Base-by-base conservation (phyloP, 2,797 vertebrate genomes). In the Setipinna tenuifilis region DNA sequence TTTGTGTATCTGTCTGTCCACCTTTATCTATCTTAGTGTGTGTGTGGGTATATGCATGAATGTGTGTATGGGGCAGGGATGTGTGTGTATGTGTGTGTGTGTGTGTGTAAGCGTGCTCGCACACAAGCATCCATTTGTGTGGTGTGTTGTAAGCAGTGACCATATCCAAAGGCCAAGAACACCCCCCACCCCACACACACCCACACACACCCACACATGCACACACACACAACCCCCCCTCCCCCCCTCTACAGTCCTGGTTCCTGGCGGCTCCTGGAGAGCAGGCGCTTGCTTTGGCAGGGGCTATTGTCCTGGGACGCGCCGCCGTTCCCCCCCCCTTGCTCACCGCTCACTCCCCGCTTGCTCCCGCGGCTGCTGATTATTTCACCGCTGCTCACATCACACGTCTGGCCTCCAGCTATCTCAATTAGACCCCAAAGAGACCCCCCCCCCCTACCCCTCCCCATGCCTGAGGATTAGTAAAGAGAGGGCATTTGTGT, bases 401-500 rank as follows among this genome's bases (percentile, higher is more conserved):
- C 50, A 54, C 50, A 9, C 50, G 14, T n/a, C 61, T 23, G 0
- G 84, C 85, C 65, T 31, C 28, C 28, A 93, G 93, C 93, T 93
- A 90, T 90, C 93, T 93, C 16, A 88, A 91, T 93, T 92, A 92
- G 92, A 93, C 88, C 93, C 90, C 92, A 35, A 16, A 75, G n/a
- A 28, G 62, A 23, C 62, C 62, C 10, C 9, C 14, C 62, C 28
- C 14, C 14, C 9, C 12, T 23, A 23, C 10, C 9, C 14, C 62
- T 65, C 14, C 14, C 9, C 12, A 3, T 11, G n/a, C 4, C 17
- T 59, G 23, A 65, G 12, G 62, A 25, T 3, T 28, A 65, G 62
- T 25, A 65, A 25, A 28, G 3, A 25, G 62, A 65, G 62, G 11
- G 23, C 23, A 65, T 41, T 54, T 65, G 61, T 25, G 61, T 61